Percentiles rank a stretch among this genome's conserved stretches.
phyloP scores from a whole-genome alignment of 2,888 invertebrate species.

The Stenoptilia bipunctidactyla region DNA sequence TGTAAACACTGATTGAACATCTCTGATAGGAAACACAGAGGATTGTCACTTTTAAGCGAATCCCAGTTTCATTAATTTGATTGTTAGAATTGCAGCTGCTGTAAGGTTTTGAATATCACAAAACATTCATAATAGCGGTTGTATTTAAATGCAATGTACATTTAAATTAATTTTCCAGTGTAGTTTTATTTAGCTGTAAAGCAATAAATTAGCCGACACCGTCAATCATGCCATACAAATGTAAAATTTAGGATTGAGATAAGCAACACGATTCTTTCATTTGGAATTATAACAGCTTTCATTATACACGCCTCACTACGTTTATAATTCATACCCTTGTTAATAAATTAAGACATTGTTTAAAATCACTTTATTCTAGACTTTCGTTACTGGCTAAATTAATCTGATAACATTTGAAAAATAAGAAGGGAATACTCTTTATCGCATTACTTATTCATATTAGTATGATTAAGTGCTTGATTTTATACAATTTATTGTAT shows the following conservation, averaged over 20 bases:
- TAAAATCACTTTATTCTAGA: too few relatives aligned
- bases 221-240: slow-evolving; percentile 24
- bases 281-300: slow-evolving; percentile 10
- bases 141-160: too few relatives aligned
- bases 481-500: too few relatives aligned
- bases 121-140: too few relatives aligned
- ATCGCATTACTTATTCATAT: too few relatives aligned
- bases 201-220: slow-evolving; percentile 14
- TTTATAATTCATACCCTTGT: background rate
- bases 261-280: slow-evolving; percentile 24
- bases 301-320: background rate
- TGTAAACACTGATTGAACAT: slow-evolving; percentile 64
- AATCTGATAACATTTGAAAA: too few relatives aligned
- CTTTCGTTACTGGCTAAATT: too few relatives aligned
- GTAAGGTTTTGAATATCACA: too few relatives aligned
- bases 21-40: slow-evolving; percentile 64
- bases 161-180: too few relatives aligned
- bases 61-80: background rate
- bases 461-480: too few relatives aligned
- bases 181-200: slow-evolving; percentile 26
- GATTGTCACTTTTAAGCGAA: slow-evolving; percentile 2
- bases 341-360: background rate
- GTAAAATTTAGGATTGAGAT: slow-evolving; percentile 16
- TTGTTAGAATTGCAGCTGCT: slow-evolving; percentile 19
- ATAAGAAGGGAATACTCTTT: too few relatives aligned